Percentiles rank a stretch among this genome's conserved stretches.
Conservation (phyloP, 1,140 invertebrate genomes). For the Lucilia cuprina region DNA sequence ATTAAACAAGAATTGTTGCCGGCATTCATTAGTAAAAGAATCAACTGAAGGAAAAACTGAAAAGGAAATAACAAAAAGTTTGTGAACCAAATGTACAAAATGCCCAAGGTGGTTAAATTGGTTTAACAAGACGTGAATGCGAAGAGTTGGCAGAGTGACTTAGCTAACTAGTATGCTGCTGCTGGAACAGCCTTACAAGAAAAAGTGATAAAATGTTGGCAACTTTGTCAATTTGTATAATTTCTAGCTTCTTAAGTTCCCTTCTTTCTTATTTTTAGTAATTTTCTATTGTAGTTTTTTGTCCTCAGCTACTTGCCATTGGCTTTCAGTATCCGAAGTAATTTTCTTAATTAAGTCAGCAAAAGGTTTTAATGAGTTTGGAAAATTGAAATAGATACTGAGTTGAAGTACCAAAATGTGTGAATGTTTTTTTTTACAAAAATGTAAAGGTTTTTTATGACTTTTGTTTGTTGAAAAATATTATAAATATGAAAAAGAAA, state of each 20-base stretch:
- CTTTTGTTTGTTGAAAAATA: too few relatives aligned
- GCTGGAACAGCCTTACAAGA: neutral
- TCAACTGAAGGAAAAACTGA: neutral
- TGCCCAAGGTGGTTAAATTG: conserved; percentile 10
- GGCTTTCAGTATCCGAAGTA: neutral
- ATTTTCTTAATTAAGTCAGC: neutral
- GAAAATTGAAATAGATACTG: neutral
- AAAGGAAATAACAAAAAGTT: neutral
- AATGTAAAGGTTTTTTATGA: too few relatives aligned
- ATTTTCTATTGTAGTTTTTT: neutral
- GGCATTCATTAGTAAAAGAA: neutral
- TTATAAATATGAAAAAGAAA: too few relatives aligned
- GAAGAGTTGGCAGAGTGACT: neutral
- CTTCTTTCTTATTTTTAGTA: neutral
- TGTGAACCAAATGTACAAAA: neutral
- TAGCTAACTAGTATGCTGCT: too few relatives aligned
- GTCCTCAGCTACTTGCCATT: neutral
- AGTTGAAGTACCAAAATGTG: neutral
- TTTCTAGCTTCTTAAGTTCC: neutral
- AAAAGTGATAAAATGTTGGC: neutral
- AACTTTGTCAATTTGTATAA: neutral
- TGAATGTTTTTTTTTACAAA: too few relatives aligned
- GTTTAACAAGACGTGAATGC: neutral
- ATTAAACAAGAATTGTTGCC: neutral
- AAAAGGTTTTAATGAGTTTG: conserved; percentile 13